phyloP scores from a whole-genome alignment of 2,888 invertebrate species.

The Artemia sinica region DNA sequence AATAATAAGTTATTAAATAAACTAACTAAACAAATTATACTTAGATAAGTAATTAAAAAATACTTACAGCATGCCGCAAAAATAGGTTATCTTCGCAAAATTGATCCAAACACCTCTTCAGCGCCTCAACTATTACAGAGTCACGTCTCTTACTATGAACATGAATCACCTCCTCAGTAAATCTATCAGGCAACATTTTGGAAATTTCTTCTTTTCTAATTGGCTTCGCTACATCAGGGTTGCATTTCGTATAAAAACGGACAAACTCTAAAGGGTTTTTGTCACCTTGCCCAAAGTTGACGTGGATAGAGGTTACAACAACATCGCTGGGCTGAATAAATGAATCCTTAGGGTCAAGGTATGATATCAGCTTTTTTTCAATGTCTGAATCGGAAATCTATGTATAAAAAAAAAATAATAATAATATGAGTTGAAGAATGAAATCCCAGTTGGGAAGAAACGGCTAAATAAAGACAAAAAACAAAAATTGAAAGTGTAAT shows the following conservation, averaged over 20 bases:
- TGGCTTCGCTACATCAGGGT: slow-evolving; percentile 13
- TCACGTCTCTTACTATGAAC: neutral
- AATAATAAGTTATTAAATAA: too few relatives aligned
- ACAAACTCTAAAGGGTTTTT: slow-evolving; percentile 25
- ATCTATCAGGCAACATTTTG: slow-evolving; percentile 21
- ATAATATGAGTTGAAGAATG: too few relatives aligned
- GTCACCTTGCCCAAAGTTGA: slow-evolving; percentile 25
- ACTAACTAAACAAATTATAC: too few relatives aligned
- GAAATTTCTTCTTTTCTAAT: slow-evolving; percentile 20
- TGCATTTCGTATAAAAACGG: slow-evolving; percentile 24
- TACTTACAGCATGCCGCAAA: slow-evolving; percentile 5
- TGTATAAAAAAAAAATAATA: neutral
- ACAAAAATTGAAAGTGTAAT: too few relatives aligned
- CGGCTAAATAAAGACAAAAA: too few relatives aligned
- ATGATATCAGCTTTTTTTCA: neutral
- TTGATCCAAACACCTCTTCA: neutral
- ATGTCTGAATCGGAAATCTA: slow-evolving; percentile 19
- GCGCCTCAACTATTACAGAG: neutral
- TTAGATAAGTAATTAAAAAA: too few relatives aligned
- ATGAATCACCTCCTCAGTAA: slow-evolving; percentile 11
- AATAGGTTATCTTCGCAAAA: slow-evolving; percentile 3
- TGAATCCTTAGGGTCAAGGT: neutral
- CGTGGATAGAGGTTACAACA: slow-evolving; percentile 15
- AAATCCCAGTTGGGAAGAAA: too few relatives aligned
- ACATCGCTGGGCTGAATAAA: slow-evolving; percentile 14